These are phyloP conservation scores for Lucilia cuprina DNA, from an alignment of 1,140 invertebrate genomes.

Conservation along the genomic window DNA sequence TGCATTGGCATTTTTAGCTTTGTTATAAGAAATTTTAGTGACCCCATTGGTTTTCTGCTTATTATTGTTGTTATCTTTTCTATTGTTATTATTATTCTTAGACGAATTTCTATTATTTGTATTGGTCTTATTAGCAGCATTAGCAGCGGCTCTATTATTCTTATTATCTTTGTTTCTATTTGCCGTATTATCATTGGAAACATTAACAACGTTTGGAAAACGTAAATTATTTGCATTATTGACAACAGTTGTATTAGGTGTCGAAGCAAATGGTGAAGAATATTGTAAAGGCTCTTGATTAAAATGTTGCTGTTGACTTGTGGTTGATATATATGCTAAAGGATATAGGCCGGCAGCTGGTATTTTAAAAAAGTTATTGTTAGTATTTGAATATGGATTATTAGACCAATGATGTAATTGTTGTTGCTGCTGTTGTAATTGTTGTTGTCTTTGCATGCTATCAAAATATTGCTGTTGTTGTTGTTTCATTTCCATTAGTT, in stretches of 20 bases:
- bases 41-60: too few relatives aligned
- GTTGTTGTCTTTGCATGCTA: neutral
- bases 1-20: too few relatives aligned
- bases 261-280: neutral
- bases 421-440: neutral
- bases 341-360: neutral
- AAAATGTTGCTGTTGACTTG: neutral
- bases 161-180: too few relatives aligned
- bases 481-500: neutral
- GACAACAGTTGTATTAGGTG: neutral
- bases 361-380: neutral
- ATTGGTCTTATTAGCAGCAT: too few relatives aligned
- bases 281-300: neutral
- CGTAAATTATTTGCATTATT: neutral
- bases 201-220: too few relatives aligned
- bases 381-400: too few relatives aligned
- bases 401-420: neutral
- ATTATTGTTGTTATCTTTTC: too few relatives aligned
- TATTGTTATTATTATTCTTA: too few relatives aligned
- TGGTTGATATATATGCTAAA: neutral
- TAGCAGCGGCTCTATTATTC: too few relatives aligned
- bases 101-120: too few relatives aligned
- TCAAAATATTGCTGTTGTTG: neutral
- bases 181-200: too few relatives aligned
- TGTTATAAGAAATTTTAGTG: too few relatives aligned